phyloP scores from a whole-genome alignment of 2,113 vertebrate species.

The Prietella phreatophila region DNA sequence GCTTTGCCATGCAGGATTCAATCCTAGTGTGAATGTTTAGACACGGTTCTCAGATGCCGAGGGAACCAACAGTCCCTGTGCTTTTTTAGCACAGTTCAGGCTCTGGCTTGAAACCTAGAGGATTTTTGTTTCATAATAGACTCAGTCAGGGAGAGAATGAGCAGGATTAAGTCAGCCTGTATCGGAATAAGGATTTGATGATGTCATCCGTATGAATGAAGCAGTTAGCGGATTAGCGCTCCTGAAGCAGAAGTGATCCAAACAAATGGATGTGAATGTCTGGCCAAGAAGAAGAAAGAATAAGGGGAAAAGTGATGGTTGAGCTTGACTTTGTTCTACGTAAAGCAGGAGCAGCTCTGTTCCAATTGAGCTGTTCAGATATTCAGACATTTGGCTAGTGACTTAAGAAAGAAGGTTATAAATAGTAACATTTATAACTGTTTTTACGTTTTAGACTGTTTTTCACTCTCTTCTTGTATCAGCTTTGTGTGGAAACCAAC shows the following conservation, averaged over 20 bases:
- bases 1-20: constrained; percentile 15
- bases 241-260: constrained; percentile 69
- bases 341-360: constrained; percentile 66
- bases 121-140: constrained; percentile 75
- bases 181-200: constrained; percentile 74
- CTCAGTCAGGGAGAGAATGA: constrained; percentile 77
- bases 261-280: constrained; percentile 72
- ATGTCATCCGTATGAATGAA: constrained; percentile 78
- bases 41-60: constrained; percentile 40
- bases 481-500: not conserved
- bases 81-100: constrained; percentile 47
- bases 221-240: constrained; percentile 73
- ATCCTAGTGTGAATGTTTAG: constrained; percentile 16
- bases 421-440: not conserved
- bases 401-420: not conserved
- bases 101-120: constrained; percentile 65
- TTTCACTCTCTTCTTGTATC: not conserved
- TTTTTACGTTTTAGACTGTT: not conserved
- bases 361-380: not conserved
- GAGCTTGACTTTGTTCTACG: constrained; percentile 66
- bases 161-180: constrained; percentile 76
- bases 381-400: not conserved
- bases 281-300: constrained; percentile 48
- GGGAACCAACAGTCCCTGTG: constrained; percentile 49
- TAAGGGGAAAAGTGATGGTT: constrained; percentile 32